Conservation (phyloP, 2,888 invertebrate genomes). For the Chaetoderma sp. region DNA sequence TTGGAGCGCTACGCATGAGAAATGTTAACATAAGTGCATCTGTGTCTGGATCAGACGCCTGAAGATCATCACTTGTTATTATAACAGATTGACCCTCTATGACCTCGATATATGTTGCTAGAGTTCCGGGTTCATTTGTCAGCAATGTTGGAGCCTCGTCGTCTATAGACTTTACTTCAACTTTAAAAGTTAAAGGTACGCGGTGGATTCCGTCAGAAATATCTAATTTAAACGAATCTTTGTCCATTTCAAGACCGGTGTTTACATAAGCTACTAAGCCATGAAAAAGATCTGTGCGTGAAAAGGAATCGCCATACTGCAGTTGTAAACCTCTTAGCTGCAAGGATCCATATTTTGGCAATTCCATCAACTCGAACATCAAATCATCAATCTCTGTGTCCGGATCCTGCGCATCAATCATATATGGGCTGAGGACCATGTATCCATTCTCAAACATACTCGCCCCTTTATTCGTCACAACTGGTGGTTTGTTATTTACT, state of each 20-base stretch:
- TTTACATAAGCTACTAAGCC: conserved; percentile 61
- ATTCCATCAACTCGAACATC: conserved; percentile 48
- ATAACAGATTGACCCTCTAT: conserved; percentile 51
- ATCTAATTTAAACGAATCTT: conserved; percentile 62
- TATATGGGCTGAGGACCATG: conserved; percentile 52
- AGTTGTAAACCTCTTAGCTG: conserved; percentile 47
- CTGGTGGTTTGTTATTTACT: conserved; percentile 66
- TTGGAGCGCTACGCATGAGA: conserved; percentile 51
- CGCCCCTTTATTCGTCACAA: conserved; percentile 57
- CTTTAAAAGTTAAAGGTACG: conserved; percentile 58
- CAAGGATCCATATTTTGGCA: conserved; percentile 59
- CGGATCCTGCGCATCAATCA: conserved; percentile 61
- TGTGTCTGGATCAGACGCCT: conserved; percentile 59
- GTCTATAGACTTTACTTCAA: conserved; percentile 58
- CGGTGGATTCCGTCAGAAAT: conserved; percentile 67
- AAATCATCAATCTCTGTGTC: conserved; percentile 59
- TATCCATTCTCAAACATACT: conserved; percentile 59
- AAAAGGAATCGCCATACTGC: conserved; percentile 56
- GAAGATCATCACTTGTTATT: conserved; percentile 49
- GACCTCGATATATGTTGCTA: conserved; percentile 52
- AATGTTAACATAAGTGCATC: conserved; percentile 57
- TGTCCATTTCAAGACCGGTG: conserved; percentile 52
- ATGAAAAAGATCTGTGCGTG: conserved; percentile 50
- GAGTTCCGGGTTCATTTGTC: conserved; percentile 40
- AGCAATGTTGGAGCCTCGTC: conserved; percentile 58